Evolutionary conservation across 2,113 vertebrate species (phyloP).

Genomic region (Baryphthengus martii): DNA sequence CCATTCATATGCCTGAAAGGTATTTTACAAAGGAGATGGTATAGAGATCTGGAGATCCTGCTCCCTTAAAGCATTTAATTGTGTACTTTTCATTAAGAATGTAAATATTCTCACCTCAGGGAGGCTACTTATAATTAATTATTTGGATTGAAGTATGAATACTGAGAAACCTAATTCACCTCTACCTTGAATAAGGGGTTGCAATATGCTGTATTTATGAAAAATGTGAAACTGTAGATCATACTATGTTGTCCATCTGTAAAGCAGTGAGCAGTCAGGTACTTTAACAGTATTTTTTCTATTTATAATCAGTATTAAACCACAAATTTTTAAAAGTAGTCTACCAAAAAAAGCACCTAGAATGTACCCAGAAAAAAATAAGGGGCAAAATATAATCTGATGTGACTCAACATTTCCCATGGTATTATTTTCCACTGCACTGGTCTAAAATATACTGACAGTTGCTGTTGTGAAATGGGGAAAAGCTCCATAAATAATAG

Average conservation of each 20-base stretch:
- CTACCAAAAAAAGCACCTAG: background rate
- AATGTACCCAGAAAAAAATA: background rate
- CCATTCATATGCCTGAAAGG: background rate
- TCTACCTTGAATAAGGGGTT: background rate
- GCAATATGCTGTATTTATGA: background rate
- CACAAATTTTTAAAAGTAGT: background rate
- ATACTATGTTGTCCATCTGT: background rate
- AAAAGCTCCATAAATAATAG: conserved; percentile 34
- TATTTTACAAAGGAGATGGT: background rate
- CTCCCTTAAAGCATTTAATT: background rate
- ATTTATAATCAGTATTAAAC: background rate
- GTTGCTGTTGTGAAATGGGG: background rate
- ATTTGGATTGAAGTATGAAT: background rate
- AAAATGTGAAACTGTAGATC: background rate
- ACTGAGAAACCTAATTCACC: background rate
- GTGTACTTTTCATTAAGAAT: background rate
- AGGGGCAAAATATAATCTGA: conserved; percentile 35
- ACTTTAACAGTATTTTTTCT: background rate
- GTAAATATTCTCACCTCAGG: background rate
- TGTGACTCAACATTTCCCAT: conserved; percentile 28
- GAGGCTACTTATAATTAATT: background rate
- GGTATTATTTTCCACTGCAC: conserved; percentile 43
- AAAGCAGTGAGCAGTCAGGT: background rate
- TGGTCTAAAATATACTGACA: conserved; percentile 48
- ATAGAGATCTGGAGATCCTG: background rate